phyloP scores from a whole-genome alignment of 2,888 invertebrate species.

The Ormyrus pomaceus region DNA sequence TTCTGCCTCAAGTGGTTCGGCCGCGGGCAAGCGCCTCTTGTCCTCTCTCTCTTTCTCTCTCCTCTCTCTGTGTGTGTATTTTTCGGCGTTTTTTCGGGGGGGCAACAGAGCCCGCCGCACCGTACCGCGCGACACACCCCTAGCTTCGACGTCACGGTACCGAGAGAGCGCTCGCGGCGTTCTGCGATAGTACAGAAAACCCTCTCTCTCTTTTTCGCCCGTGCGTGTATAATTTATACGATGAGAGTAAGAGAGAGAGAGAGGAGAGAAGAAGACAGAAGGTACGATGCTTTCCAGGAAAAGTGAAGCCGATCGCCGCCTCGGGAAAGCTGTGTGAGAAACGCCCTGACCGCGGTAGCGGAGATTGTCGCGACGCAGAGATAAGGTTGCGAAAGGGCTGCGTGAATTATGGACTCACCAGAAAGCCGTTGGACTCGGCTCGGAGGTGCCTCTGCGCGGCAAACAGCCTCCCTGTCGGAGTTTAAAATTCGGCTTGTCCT shows the following conservation, averaged over 20 bases:
- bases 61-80: not conserved
- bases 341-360: not conserved
- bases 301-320: conserved; percentile 19
- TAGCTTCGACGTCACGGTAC: conserved; percentile 41
- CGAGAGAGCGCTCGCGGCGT: conserved; percentile 40
- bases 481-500: no score
- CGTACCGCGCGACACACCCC: conserved; percentile 39
- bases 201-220: conserved; percentile 14
- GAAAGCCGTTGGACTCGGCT: conserved; percentile 48
- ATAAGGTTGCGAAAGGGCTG: not conserved
- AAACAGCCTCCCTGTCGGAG: conserved; percentile 49
- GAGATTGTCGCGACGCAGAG: not conserved
- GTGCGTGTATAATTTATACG: not conserved
- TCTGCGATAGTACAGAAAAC: not conserved
- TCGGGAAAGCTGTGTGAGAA: not conserved
- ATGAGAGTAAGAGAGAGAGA: not conserved
- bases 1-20: conserved; percentile 9
- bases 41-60: no score
- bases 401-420: conserved; percentile 28
- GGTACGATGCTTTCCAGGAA: conserved; percentile 17
- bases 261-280: not conserved
- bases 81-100: not conserved
- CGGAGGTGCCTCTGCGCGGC: conserved; percentile 43
- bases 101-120: not conserved
- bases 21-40: not conserved